Base-by-base conservation (phyloP, 2,888 invertebrate genomes). In the Cataglyphis altisquamis region DNA sequence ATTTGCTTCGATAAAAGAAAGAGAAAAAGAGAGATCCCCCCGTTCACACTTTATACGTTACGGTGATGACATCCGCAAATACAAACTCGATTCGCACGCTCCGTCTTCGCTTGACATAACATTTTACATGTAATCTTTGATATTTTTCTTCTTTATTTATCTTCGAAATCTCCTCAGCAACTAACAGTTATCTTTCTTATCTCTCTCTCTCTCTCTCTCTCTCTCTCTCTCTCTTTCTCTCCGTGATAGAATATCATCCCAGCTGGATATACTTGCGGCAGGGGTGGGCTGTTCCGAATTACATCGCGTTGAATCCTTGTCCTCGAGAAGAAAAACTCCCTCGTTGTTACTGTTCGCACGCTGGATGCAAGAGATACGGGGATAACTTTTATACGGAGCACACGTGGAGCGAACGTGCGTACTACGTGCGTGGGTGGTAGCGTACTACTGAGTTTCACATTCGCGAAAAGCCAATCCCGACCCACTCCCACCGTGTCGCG, bases 361-460 rank as follows among this genome's bases (percentile, higher is more conserved):
- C 60, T 45, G 39, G 55, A 96, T 95, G 87, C 96, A 95, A 62
- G 95, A 95, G 95, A 95, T 88, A 95, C 95, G 85, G 18, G 67
- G 55, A 82, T 96, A 95, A 91, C 80, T 85, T 74, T 39, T 62
- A 57, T 48, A 73, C 45, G 70, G 75, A 83, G 88, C 88, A 90
- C 93, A 93, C 93, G 94, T 94, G 92, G 91, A 91, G 93, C 94
- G 90, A 92, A 92, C 94, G 96, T 95, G 95, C 95, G 95, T 96
- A 96, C 95, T 95, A 95, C 95, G 95, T 95, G 95, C 94, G 95
- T 95, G 95, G 93, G 93, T 92, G 93, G 95, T 95, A 95, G 94
- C 95, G 95, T 95, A 95, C 93, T 93, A 95, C 92, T 93, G 93
- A 93, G 92, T 93, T 92, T 93, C 91, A 91, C 89, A 90, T 80